Evolutionary conservation across 1,140 invertebrate genomes (phyloP).

Genomic region (Eriocheir sinensis): DNA sequence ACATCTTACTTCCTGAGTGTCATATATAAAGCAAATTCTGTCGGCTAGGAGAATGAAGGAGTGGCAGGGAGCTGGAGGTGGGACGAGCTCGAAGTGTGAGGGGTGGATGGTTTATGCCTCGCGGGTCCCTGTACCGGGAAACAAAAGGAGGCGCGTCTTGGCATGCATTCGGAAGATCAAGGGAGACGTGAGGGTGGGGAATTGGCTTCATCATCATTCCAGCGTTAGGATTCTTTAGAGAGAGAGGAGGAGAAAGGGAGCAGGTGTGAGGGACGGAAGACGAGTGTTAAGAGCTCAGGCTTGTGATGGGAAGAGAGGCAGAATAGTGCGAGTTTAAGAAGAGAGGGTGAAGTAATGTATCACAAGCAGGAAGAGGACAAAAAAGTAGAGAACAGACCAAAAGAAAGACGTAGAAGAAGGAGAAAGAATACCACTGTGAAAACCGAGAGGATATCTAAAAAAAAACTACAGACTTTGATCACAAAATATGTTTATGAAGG

Average conservation of each 20-base stretch:
- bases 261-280: neutral
- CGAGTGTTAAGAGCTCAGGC: neutral
- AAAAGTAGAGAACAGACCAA: neutral
- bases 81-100: neutral
- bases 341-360: neutral
- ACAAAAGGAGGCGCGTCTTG: neutral
- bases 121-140: neutral
- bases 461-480: too few relatives aligned
- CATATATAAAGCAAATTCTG: too few relatives aligned
- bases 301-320: neutral
- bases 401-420: too few relatives aligned
- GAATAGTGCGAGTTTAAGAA: neutral
- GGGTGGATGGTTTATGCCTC: neutral
- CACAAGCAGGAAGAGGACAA: neutral
- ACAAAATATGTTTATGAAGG: too few relatives aligned
- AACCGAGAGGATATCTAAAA: too few relatives aligned
- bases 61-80: neutral
- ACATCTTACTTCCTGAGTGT: too few relatives aligned
- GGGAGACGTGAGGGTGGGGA: neutral
- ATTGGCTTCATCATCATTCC: neutral
- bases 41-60: neutral
- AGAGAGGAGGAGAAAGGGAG: neutral
- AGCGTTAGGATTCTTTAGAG: neutral
- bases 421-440: too few relatives aligned
- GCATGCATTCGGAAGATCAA: neutral